Evolutionary conservation across 2,113 vertebrate genomes (phyloP).

Genomic region (Hystrix cristata): DNA sequence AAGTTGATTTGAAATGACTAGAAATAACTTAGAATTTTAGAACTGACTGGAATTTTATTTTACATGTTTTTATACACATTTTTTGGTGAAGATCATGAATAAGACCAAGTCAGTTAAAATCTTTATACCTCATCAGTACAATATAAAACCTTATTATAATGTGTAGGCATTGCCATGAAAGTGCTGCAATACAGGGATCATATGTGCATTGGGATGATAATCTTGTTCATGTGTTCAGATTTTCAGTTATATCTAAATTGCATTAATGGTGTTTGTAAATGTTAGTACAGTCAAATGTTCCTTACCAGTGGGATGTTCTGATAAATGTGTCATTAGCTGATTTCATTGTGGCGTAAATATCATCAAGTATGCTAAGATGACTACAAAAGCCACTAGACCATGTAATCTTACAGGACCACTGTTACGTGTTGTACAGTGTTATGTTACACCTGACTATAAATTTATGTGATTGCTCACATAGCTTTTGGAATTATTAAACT

Average conservation of each 20-base stretch:
- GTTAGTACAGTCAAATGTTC: neutral
- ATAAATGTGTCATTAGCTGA: neutral
- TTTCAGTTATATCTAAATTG: conserved; percentile 12
- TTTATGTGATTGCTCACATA: neutral
- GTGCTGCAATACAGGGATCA: neutral
- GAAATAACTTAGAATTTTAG: neutral
- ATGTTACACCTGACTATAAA: neutral
- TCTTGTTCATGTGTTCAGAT: neutral
- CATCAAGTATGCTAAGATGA: neutral
- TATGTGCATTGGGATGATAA: neutral
- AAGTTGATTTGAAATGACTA: neutral
- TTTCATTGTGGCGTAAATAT: neutral
- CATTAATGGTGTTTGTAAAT: neutral
- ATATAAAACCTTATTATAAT: neutral
- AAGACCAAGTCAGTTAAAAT: neutral
- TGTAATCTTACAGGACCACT: neutral
- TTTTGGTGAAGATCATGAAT: neutral
- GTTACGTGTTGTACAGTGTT: neutral
- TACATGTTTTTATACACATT: conserved; percentile 55
- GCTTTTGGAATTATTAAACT: neutral
- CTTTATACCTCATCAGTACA: neutral
- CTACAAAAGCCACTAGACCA: neutral
- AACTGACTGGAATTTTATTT: conserved; percentile 41
- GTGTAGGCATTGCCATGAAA: neutral
- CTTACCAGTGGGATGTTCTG: neutral